phyloP scores from a whole-genome alignment of 2,888 invertebrate genomes.

The Protophormia terraenovae region DNA sequence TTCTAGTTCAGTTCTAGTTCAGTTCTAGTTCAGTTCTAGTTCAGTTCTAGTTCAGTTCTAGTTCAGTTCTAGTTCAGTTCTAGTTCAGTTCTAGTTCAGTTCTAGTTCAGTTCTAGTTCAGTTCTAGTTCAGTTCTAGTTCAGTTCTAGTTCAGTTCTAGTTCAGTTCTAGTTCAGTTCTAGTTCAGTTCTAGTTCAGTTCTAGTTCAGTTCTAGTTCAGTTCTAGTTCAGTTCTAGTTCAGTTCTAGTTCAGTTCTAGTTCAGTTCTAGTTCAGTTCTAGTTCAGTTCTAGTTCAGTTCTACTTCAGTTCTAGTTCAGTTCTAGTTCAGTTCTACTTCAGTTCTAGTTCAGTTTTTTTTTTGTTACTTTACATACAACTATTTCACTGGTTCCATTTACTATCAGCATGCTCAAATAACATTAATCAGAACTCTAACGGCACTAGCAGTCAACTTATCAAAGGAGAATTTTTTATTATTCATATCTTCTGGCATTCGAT shows the following conservation, averaged over 20 bases:
- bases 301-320: neutral
- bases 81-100: neutral
- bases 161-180: neutral
- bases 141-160: neutral
- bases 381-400: neutral
- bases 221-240: neutral
- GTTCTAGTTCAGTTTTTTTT: neutral
- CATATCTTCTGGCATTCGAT: neutral
- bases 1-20: neutral
- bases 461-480: neutral
- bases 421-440: neutral
- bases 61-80: neutral
- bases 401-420: neutral
- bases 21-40: neutral
- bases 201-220: neutral
- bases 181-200: neutral
- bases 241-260: neutral
- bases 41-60: neutral
- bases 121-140: neutral
- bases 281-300: neutral
- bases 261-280: neutral
- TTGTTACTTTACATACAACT: neutral
- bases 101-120: neutral
- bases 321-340: neutral
- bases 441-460: neutral